Base-by-base conservation (phyloP, 2,888 invertebrate genomes). In the Leptogaster cylindrica region DNA sequence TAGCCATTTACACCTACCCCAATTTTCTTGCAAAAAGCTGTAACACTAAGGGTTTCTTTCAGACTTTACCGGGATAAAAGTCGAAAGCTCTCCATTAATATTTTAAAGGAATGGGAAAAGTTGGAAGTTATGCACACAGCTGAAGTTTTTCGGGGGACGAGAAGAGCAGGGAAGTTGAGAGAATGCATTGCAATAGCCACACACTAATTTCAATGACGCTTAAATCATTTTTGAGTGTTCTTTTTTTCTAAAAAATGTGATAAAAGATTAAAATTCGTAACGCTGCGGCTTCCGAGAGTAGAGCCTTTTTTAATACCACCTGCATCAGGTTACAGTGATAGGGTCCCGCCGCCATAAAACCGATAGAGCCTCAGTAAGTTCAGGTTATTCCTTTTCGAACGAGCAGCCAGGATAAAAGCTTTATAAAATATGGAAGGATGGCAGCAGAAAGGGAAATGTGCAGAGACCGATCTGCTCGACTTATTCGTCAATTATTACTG, bases 401-500 rank as follows among this genome's bases (percentile, higher is more conserved):
- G 46, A 46, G 46, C 46, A 46, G 16, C 46, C 18, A 7, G 46
- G 46, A 46, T 58, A 58, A 58, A 58, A 58, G 58, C 58, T 58
- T 58, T 36, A 58, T 58, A 39, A 58, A 58, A 58, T 58, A 58
- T 58, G 58, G 18, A 58, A 39, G 36, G 25, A 41, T 25, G 18
- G 36, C 8, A 20, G 46, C 20, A 20, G 46, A 46, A 39, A 39
- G n/a, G 58, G 20, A 58, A 36, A 55, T 36, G 39, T 41, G 14
- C 4, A 10, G 33, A 52, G 33, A 31, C 33, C 33, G n/a, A 58
- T 58, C 18, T 58, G 36, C 33, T 27, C 58, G 58, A 58, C 33
- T 58, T 58, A 58, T 58, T 28, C 58, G 58, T 58, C 58, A 58
- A 58, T 58, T 58, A 58, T 28, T 39, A 41, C 10, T 20, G 20